phyloP scores from a whole-genome alignment of 1,140 invertebrate species.

The Drosophila orena region DNA sequence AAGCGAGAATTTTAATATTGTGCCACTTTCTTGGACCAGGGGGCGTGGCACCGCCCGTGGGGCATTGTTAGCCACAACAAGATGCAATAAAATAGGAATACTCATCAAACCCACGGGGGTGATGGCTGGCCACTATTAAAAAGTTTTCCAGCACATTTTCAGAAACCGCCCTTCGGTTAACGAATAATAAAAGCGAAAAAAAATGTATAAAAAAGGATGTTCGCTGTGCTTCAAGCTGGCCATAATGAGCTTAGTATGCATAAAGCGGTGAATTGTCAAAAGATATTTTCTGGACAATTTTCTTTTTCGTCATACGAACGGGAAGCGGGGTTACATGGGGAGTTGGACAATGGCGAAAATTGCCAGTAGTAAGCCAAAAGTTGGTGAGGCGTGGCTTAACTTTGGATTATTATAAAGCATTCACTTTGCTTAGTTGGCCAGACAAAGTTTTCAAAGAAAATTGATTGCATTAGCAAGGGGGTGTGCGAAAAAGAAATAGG shows the following conservation, averaged over 20 bases:
- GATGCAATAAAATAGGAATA: constrained; percentile 80
- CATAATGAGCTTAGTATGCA: constrained; percentile 83
- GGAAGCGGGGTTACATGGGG: background rate
- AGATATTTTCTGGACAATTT: constrained; percentile 74
- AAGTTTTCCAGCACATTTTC: constrained; percentile 59
- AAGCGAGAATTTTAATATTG: constrained; percentile 77
- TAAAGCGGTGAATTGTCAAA: constrained; percentile 75
- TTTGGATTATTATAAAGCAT: constrained; percentile 52
- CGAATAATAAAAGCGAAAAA: constrained; percentile 33
- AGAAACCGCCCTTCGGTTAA: constrained; percentile 43
- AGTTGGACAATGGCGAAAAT: constrained; percentile 49
- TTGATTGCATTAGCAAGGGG: constrained; percentile 65
- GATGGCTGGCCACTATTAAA: constrained; percentile 66
- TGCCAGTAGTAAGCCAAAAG: constrained; percentile 50
- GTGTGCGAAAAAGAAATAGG: background rate
- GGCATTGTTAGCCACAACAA: constrained; percentile 67
- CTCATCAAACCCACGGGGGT: constrained; percentile 54
- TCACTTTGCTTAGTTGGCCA: constrained; percentile 51
- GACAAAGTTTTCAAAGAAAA: constrained; percentile 69
- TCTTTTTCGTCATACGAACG: constrained; percentile 30
- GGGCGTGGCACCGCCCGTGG: constrained; percentile 52
- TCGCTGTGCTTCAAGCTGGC: constrained; percentile 39
- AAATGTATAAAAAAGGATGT: constrained; percentile 36
- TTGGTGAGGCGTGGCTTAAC: constrained; percentile 32
- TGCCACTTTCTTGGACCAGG: constrained; percentile 35